A percentile compares a stretch with the other conserved stretches of the same genome.
These are phyloP conservation scores for Ceratosolen solmsi DNA, from an alignment of 1,140 invertebrate species.

Conservation along the genomic window DNA sequence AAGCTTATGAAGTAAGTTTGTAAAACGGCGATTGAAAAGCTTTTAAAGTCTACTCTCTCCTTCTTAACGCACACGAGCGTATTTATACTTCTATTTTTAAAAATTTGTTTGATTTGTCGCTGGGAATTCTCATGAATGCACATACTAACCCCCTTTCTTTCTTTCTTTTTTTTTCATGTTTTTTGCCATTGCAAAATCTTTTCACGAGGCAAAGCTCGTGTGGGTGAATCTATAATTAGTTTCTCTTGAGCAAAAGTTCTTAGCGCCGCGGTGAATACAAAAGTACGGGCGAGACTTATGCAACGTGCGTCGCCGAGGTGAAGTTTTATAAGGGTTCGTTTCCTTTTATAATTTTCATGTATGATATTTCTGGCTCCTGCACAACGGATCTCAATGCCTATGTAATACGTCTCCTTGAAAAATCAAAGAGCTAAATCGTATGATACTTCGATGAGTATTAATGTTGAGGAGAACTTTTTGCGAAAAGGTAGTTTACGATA, in stretches of 20 bases:
- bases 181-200: neutral
- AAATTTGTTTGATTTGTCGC: neutral
- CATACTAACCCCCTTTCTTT: neutral
- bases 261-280: conserved; percentile 33
- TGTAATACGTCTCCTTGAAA: neutral
- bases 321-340: conserved; percentile 26
- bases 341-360: conserved; percentile 20
- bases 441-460: neutral
- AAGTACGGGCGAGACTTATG: conserved; percentile 13
- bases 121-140: neutral
- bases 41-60: neutral
- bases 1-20: neutral
- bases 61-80: neutral
- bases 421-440: neutral
- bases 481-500: neutral
- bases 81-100: neutral
- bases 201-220: neutral
- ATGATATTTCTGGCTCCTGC: conserved; percentile 7
- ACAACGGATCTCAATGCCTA: conserved; percentile 9
- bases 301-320: neutral
- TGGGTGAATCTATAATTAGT: conserved; percentile 43
- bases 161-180: no score
- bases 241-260: conserved; percentile 26
- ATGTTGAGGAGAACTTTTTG: neutral
- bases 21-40: conserved; percentile 12